Base-by-base conservation (phyloP, 2,797 vertebrate genomes). In the Artibeus jamaicensis region DNA sequence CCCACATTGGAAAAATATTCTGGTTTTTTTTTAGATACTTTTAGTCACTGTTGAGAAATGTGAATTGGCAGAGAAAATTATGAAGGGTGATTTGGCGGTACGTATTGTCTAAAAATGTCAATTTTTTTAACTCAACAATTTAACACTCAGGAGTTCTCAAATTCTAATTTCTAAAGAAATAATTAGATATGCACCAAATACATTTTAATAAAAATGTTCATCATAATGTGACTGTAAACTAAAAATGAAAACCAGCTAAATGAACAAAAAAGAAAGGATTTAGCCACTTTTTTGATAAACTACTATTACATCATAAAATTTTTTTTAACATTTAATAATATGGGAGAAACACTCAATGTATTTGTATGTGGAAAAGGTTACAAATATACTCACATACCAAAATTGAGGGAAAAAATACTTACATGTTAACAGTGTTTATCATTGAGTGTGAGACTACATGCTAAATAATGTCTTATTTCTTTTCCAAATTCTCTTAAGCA, bases 121-220 rank as follows among this genome's bases (percentile, higher is more conserved):
- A 1, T 55, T 71, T 81, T 68, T 86, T 86, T 50, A 95, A 96
- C 22, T 88, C 37, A 39, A 59, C 74, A 84, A 85, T 39, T 53
- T 87, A 95, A 90, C 34, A 46, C 22, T 78, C n/a, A 65, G 55
- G 34, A 78, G 78, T 48, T 68, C 79, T 94, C 55, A 62, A 88
- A 59, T 92, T 93, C 48, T 44, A 29, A 74, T 91, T 89, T 93
- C 50, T 90, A 95, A 94, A 89, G 53, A 78, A 83, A 84, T 70
- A 89, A 76, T 57, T 14, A 91, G 89, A 55, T 78, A 67, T 67
- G 5, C n/a, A 70, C 78, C 86, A 87, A 71, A 68, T 44, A 50
- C 12, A 46, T 73, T 19, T 79, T 15, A 44, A 84, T 71, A 84
- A 84, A 81, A 89, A 93, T 68, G 10, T 50, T 85, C 39, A 78